Base-by-base conservation (phyloP, 2,888 invertebrate genomes). In the Orthonychiurus folsomi region DNA sequence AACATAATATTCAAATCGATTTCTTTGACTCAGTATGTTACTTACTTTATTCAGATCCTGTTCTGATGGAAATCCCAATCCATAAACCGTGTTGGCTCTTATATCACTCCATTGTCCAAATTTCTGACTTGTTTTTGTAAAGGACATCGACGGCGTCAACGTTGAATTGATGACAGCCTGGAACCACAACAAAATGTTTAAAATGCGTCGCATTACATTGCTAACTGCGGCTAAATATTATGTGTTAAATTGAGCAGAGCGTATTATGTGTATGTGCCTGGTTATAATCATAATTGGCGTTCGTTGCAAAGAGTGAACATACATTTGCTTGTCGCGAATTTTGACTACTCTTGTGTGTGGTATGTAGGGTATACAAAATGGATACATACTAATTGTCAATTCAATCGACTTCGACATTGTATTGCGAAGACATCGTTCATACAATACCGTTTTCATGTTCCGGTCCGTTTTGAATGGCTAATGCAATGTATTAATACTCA, bases 21-120 rank as follows among this genome's bases (percentile, higher is more conserved):
- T n/a, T n/a, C n/a, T n/a, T n/a, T n/a, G n/a, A n/a, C n/a, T n/a
- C n/a, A n/a, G n/a, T n/a, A n/a, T n/a, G n/a, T n/a, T n/a, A n/a
- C n/a, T n/a, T n/a, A n/a, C 88, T 85, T 94, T 94, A 74, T 91
- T 91, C 66, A 97, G 81, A 78, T 97, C 96, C 21, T 86, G 86
- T 78, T 97, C 96, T 1, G 93, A 90, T 53, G 91, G 87, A 80
- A 96, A 96, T 5, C 96, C 96, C 61, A 96, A 83, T 0, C 95
- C 96, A 78, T 96, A 96, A 9, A 96, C 94, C 0, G 94, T 94
- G 79, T 94, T 95, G 53, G 95, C 94, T 66, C 94, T 82, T 53
- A 93, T 88, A 80, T 97, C 96, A 70, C 94, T 93, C 96, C 96
- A 96, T 78, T 97, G 96, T 1, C 96, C 96, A 80, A 97, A 97